These are phyloP conservation scores for Avahi laniger DNA, from an alignment of 2,797 vertebrate species.

Conservation along the genomic window DNA sequence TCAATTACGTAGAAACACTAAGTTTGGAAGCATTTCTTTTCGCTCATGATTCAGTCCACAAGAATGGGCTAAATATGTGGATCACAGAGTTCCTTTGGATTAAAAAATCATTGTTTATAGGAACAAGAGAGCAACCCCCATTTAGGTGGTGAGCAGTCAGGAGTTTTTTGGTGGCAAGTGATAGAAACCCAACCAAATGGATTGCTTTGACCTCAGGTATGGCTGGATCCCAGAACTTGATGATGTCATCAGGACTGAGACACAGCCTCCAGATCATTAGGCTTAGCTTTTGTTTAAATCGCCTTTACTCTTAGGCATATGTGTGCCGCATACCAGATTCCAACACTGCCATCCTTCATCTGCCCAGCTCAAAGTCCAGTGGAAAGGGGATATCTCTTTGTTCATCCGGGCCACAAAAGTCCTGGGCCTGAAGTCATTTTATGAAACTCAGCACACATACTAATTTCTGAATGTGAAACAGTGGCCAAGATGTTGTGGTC, in stretches of 20 bases:
- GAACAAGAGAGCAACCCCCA: background rate
- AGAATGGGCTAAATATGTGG: background rate
- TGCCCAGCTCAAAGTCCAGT: background rate
- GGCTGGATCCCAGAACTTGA: background rate
- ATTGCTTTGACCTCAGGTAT: background rate
- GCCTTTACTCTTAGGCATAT: background rate
- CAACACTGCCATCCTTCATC: background rate
- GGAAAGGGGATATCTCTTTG: background rate
- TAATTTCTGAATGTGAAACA: background rate
- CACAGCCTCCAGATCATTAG: background rate
- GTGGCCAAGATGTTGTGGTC: background rate
- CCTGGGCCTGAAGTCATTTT: background rate
- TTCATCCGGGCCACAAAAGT: background rate
- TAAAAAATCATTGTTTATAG: conserved; percentile 11
- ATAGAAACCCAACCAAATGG: background rate
- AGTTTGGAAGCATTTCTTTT: conserved; percentile 2
- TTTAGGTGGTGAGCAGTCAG: background rate
- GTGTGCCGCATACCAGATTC: background rate
- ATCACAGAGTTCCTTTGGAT: background rate
- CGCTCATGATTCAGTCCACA: background rate
- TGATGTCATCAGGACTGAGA: background rate
- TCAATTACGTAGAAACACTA: conserved; percentile 7
- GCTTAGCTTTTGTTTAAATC: background rate
- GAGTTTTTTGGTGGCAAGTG: background rate
- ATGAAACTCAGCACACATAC: background rate